Conservation (phyloP, 1,140 invertebrate species). For the Drosophila oshimai region DNA sequence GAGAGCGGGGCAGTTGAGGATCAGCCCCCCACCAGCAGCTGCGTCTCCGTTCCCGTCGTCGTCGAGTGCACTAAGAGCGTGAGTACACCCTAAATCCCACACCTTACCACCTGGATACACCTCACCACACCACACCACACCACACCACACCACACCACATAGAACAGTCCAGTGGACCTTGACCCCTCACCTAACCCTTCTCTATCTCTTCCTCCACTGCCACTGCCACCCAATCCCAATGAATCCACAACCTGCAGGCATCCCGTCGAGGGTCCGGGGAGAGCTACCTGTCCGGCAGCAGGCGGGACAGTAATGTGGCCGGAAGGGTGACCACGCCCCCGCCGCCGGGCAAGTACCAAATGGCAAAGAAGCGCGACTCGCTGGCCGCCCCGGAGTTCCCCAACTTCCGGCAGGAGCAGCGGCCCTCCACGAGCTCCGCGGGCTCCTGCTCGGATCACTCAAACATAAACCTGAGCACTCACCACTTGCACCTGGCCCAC, state of each 20-base stretch:
- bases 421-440: slow-evolving; percentile 91
- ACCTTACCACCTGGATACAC: too few relatives aligned
- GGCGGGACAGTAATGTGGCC: slow-evolving; percentile 86
- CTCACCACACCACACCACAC: background rate
- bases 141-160: too few relatives aligned
- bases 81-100: too few relatives aligned
- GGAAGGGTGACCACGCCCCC: slow-evolving; percentile 83
- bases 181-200: too few relatives aligned
- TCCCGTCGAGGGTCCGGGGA: slow-evolving; percentile 87
- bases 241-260: slow-evolving; percentile 24
- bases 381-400: slow-evolving; percentile 83
- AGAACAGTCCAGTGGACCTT: too few relatives aligned
- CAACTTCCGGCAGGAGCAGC: slow-evolving; percentile 86
- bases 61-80: slow-evolving; percentile 72
- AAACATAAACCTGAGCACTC: slow-evolving; percentile 73
- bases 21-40: slow-evolving; percentile 13
- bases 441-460: slow-evolving; percentile 85
- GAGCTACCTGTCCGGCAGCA: slow-evolving; percentile 84
- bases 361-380: slow-evolving; percentile 87
- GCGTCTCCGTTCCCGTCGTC: slow-evolving; percentile 56
- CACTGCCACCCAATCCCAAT: background rate
- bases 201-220: too few relatives aligned
- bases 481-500: slow-evolving; percentile 56
- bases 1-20: slow-evolving; percentile 82
- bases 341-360: slow-evolving; percentile 85